Base-by-base conservation (phyloP, 2,888 invertebrate species). In the Incurvaria masculella region DNA sequence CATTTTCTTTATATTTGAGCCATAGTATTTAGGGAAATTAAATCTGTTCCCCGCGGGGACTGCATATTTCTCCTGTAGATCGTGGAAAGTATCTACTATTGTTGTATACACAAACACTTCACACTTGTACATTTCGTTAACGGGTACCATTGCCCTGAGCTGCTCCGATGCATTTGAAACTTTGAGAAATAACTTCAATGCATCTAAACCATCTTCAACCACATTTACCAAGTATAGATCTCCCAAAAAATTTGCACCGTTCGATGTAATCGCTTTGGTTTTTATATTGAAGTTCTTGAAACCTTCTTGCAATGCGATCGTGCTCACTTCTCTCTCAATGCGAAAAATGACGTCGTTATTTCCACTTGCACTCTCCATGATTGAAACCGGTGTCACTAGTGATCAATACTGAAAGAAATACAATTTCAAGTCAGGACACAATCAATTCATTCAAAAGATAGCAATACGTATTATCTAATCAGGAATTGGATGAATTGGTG, bases 21-120 rank as follows among this genome's bases (percentile, higher is more conserved):
- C 48, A 11, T 53, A 53, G 39, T 45, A 50, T 46, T 48, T 48
- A 10, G 51, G 33, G 3, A 51, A 27, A 2, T 33, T 41, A 5
- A 51, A 40, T 47, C 46, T 48, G 2, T 50, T 27, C 26, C 45
- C 33, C 17, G 47, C 49, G 2, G 26, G 21, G 8, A 53, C 19
- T 4, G 26, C 14, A 27, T 51, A 21, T 17, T 47, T 43, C 18
- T 38, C 21, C 45, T 53, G 48, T 16, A 53, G 10, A 33, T 47
- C 43, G n/a, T 27, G 42, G 10, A 43, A 53, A 23, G 38, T 21
- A 26, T 44, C 40, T 4, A 21, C 33, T 1, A 53, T 16, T n/a
- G 46, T 33, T 2, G 42, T 49, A 19, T 53, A 53, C 26, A 50
- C 46, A 16, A 50, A 46, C 20, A 44, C 16, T 47, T 52, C 49